Percentiles rank a stretch among this genome's conserved stretches.
Evolutionary conservation across 2,797 vertebrate genomes (phyloP).

Genomic region (Huso huso): DNA sequence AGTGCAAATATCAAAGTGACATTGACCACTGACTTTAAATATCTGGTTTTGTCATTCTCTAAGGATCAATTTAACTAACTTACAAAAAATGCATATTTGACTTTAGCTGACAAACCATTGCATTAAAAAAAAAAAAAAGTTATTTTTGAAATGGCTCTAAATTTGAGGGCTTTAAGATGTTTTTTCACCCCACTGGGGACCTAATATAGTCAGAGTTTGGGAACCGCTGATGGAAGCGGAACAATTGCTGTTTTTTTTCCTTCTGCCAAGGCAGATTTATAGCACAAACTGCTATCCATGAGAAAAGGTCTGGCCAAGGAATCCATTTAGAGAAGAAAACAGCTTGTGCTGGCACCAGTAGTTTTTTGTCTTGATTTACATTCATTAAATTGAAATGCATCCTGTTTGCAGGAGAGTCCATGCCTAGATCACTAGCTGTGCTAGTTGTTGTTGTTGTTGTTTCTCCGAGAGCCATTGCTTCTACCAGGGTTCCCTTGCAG

Average conservation of each 20-base stretch:
- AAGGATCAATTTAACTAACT: too few relatives aligned
- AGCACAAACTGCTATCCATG: background rate
- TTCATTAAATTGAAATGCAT: background rate
- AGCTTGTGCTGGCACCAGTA: background rate
- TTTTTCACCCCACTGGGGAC: background rate
- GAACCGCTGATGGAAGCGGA: background rate
- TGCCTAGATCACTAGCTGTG: too few relatives aligned
- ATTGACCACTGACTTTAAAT: too few relatives aligned
- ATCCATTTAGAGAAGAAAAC: background rate
- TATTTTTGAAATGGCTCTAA: background rate
- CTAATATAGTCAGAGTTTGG: constrained; percentile 1
- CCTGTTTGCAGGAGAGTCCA: background rate
- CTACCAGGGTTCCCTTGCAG: too few relatives aligned
- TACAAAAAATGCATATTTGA: too few relatives aligned
- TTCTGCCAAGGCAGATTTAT: background rate
- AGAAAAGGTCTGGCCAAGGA: constrained; percentile 1
- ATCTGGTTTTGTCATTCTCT: too few relatives aligned
- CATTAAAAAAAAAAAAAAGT: too few relatives aligned
- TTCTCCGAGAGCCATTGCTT: too few relatives aligned
- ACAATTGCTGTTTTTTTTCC: background rate
- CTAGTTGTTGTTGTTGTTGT: too few relatives aligned
- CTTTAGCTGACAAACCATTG: too few relatives aligned
- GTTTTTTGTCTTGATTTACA: background rate
- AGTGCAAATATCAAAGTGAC: too few relatives aligned
- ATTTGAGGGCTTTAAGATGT: background rate